Conservation (phyloP, 2,113 vertebrate genomes). For the Lichenostomus cassidix region DNA sequence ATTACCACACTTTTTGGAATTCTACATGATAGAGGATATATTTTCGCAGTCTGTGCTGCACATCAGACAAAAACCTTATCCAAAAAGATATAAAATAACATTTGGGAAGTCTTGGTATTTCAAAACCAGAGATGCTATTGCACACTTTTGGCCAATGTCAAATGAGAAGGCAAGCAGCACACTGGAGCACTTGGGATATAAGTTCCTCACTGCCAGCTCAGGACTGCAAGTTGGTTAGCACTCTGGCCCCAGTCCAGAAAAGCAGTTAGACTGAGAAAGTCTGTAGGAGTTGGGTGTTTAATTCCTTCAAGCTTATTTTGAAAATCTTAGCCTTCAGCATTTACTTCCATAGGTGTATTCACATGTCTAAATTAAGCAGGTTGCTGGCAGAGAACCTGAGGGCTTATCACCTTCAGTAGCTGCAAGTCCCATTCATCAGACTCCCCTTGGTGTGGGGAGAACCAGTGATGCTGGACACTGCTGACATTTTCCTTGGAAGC, state of each 20-base stretch:
- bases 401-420: background rate
- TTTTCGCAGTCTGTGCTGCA: slow-evolving; percentile 10
- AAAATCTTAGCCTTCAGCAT: slow-evolving; percentile 1
- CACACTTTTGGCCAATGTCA: background rate
- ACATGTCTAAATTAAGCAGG: background rate
- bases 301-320: background rate
- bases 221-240: background rate
- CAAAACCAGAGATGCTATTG: slow-evolving; percentile 15
- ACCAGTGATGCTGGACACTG: background rate
- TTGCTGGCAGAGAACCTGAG: background rate
- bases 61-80: slow-evolving; percentile 1
- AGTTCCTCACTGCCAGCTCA: background rate
- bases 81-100: slow-evolving; percentile 42
- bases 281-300: background rate
- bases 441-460: background rate
- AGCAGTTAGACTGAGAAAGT: slow-evolving; percentile 29
- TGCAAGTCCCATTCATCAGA: background rate
- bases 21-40: background rate
- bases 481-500: background rate
- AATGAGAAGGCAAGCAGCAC: background rate
- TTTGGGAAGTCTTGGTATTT: background rate
- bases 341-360: background rate
- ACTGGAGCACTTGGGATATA: background rate
- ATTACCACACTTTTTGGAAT: slow-evolving; percentile 24
- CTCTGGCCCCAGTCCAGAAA: slow-evolving; percentile 9